Evolutionary conservation across 2,113 vertebrate species (phyloP).

Genomic region (Onychorhynchus coronatus): DNA sequence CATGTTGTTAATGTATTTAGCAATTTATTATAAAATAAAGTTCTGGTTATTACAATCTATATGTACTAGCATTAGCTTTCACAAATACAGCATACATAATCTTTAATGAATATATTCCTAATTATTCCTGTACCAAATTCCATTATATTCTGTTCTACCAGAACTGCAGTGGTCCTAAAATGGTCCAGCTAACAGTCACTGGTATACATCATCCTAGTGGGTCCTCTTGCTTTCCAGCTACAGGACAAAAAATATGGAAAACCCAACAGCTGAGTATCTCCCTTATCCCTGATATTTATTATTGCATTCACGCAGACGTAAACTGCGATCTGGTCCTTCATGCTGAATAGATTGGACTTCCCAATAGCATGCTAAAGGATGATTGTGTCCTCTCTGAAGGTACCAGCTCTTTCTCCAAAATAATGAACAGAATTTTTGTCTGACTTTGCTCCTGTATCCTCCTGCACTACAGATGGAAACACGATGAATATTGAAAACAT

Average conservation of each 20-base stretch:
- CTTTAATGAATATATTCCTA: background rate
- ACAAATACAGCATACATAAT: background rate
- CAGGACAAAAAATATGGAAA: background rate
- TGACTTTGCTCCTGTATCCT: background rate
- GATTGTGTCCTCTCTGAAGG: background rate
- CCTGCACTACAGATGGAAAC: background rate
- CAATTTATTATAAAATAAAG: background rate
- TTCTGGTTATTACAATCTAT: background rate
- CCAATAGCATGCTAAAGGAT: background rate
- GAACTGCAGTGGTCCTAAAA: background rate
- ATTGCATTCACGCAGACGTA: background rate
- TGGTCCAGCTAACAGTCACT: accelerated
- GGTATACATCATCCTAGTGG: background rate
- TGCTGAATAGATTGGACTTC: background rate
- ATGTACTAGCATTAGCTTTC: background rate
- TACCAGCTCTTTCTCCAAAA: background rate
- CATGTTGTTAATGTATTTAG: background rate
- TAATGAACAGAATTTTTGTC: background rate
- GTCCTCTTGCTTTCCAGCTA: background rate
- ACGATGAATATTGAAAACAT: background rate
- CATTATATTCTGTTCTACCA: background rate
- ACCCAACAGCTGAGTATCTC: background rate
- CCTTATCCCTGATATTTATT: background rate
- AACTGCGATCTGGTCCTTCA: background rate
- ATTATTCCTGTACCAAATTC: background rate